Percentiles rank a stretch among this genome's conserved stretches.
phyloP scores from a whole-genome alignment of 2,888 invertebrate species.

The Caenorhabditis japonica region DNA sequence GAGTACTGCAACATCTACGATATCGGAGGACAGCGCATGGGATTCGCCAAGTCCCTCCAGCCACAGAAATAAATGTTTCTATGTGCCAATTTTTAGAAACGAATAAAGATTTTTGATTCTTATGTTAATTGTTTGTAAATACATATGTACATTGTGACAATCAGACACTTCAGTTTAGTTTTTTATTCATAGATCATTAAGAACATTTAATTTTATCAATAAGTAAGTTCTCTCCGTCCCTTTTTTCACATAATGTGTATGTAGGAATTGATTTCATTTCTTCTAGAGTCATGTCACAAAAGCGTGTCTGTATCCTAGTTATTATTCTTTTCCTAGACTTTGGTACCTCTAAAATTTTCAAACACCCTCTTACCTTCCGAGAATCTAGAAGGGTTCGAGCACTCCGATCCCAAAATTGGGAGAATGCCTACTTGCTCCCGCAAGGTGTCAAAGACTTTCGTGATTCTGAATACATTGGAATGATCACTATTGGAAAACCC shows the following conservation, averaged over 20 bases:
- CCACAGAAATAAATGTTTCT: background rate
- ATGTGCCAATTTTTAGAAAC: slow-evolving; percentile 5
- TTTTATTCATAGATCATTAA: slow-evolving; percentile 10
- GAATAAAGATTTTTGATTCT: slow-evolving; percentile 38
- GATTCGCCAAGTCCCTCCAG: slow-evolving; percentile 60
- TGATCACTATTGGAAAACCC: slow-evolving; percentile 36
- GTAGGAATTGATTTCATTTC: no score
- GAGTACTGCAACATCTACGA: slow-evolving; percentile 69
- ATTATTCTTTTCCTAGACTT: background rate
- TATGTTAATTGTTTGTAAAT: no score
- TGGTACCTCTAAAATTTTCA: slow-evolving; percentile 16
- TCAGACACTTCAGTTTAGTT: slow-evolving; percentile 23
- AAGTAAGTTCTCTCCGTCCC: slow-evolving; percentile 2
- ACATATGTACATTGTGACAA: background rate
- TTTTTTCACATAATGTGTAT: background rate
- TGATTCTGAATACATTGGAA: slow-evolving; percentile 38
- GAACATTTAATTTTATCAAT: slow-evolving; percentile 26
- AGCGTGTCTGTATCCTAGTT: no score
- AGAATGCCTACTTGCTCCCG: background rate
- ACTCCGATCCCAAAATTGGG: background rate
- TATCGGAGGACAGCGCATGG: slow-evolving; percentile 64
- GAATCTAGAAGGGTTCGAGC: slow-evolving; percentile 6
- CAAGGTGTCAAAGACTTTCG: slow-evolving; percentile 19
- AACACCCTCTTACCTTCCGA: slow-evolving; percentile 20
- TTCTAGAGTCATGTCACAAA: slow-evolving; percentile 15